phyloP scores from a whole-genome alignment of 1,140 invertebrate genomes.

The Vanessa atalanta region DNA sequence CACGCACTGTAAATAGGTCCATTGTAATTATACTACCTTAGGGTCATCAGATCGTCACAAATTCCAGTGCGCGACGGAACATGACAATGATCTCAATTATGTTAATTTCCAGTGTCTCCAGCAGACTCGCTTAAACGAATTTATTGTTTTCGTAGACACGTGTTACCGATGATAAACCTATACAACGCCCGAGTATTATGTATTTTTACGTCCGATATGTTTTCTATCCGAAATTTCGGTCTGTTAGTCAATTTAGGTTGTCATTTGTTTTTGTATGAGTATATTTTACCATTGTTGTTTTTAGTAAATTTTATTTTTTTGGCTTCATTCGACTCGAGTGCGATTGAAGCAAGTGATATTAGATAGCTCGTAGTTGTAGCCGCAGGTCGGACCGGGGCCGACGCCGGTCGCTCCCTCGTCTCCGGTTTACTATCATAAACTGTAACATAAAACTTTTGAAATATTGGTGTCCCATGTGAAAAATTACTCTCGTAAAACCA shows the following conservation, averaged over 20 bases:
- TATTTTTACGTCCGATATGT: constrained; percentile 13
- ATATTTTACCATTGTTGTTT: constrained; percentile 77
- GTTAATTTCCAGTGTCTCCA: constrained; percentile 49
- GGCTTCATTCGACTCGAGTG: constrained; percentile 53
- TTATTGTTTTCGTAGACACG: constrained; percentile 6
- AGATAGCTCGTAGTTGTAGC: constrained; percentile 64
- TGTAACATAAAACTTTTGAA: constrained; percentile 10
- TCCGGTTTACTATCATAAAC: constrained; percentile 2
- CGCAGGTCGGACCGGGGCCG: neutral
- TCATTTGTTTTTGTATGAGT: constrained; percentile 69
- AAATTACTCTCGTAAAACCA: neutral
- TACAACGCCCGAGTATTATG: neutral
- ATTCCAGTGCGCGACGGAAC: constrained; percentile 37
- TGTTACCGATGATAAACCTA: neutral
- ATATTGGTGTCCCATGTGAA: constrained; percentile 4
- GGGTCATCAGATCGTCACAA: constrained; percentile 40
- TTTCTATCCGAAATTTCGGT: constrained; percentile 60
- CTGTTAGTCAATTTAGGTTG: constrained; percentile 64
- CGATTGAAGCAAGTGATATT: constrained; percentile 73
- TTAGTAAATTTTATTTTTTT: constrained; percentile 75
- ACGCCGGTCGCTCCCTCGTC: constrained; percentile 5
- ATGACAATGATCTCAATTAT: constrained; percentile 54
- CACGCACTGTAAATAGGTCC: constrained; percentile 34
- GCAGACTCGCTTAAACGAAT: constrained; percentile 1
- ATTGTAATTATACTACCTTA: constrained; percentile 11